These are phyloP conservation scores for Centropristis striata DNA, from an alignment of 2,113 vertebrate species.

Conservation along the genomic window DNA sequence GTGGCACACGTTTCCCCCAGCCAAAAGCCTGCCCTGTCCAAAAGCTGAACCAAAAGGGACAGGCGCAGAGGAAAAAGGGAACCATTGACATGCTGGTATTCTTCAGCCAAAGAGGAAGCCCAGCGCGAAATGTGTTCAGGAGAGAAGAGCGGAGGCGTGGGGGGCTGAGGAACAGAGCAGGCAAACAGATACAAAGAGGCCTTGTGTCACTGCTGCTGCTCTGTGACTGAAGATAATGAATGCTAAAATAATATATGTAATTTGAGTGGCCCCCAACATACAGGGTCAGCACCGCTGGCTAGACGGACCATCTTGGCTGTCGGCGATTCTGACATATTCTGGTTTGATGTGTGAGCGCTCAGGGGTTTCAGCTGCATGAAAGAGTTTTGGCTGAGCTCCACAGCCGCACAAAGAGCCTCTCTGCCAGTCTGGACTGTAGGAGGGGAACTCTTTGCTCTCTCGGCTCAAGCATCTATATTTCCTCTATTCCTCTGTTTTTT, in stretches of 20 bases:
- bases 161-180: conserved; percentile 59
- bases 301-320: conserved; percentile 53
- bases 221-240: conserved; percentile 69
- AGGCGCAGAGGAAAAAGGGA: conserved; percentile 59
- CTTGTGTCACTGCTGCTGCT: conserved; percentile 70
- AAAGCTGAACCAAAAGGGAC: conserved; percentile 56
- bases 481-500: conserved; percentile 67
- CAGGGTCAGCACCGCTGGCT: conserved; percentile 63
- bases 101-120: conserved; percentile 73
- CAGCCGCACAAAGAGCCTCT: conserved; percentile 77
- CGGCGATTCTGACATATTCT: conserved; percentile 59
- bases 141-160: conserved; percentile 53
- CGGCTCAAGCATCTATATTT: conserved; percentile 68
- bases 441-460: conserved; percentile 63
- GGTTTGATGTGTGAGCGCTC: conserved; percentile 64
- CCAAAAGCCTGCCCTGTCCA: conserved; percentile 57
- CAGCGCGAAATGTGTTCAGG: conserved; percentile 73
- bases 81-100: conserved; percentile 78
- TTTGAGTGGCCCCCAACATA: conserved; percentile 56
- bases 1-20: conserved; percentile 54
- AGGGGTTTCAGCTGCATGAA: conserved; percentile 61
- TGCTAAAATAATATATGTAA: conserved; percentile 78
- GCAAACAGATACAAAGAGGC: conserved; percentile 77
- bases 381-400: conserved; percentile 64
- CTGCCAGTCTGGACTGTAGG: conserved; percentile 71